Evolutionary conservation across 1,140 invertebrate genomes (phyloP), one percentile per base, ranked within the genome.

Genomic region (Aphidius gifuensis): DNA sequence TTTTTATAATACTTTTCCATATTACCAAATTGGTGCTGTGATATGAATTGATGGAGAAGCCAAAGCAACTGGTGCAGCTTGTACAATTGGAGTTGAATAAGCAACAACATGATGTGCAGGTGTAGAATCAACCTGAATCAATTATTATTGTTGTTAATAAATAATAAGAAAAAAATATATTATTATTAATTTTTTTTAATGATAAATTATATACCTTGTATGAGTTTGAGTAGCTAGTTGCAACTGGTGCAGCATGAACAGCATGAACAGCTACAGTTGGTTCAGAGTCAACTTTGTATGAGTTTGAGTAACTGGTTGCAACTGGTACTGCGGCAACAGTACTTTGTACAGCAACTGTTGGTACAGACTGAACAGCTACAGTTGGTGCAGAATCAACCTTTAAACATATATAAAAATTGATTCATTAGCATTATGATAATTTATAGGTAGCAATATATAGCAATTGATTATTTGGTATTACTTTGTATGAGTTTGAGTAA

Each of bases 241-340:
- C 54, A 21, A 62, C 55, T 16, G 61, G 38, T 21, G 48, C 58
- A 5, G 38, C 49, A 3, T 32, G 23, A 47, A 45, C 55, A 32
- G 50, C 56, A 57, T 32, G 23, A 32, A 72, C 53, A 54, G 62
- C 49, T 39, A 60, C 63, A 43, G 63, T 51, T 9, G 62, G 39
- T 6, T 63, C 23, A 32, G 23, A 32, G 4, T 32, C 23, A 32
- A 32, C 23, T 1, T 32, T 32, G 23, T 32, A 32, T 32, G 23
- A 3, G 23, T 32, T 32, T 32, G 23, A 32, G 23, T 32, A 32
- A 32, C 23, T 32, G 2, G 23, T 32, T 32, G 23, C 23, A 32
- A 32, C 23, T 32, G 23, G 23, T 32, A 32, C 23, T 32, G 23
- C 2, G 2, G 23, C 23, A 32, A 32, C 16, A 16, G 16, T 16